Conservation (phyloP, 2,113 vertebrate genomes). For the Hiodon tergisus region DNA sequence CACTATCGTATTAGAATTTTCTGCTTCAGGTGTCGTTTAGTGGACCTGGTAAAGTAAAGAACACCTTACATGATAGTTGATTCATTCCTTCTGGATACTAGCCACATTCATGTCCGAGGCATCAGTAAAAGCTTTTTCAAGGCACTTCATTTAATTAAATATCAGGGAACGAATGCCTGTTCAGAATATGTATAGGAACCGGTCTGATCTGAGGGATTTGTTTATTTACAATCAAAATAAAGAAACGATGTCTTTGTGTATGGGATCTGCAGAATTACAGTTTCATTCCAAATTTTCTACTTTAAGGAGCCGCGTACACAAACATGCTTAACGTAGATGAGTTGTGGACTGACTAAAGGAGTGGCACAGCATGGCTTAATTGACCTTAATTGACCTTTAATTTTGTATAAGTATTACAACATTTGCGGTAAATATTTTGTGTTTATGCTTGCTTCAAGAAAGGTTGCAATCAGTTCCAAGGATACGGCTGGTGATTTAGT, state of each 20-base stretch:
- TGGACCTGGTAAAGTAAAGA: neutral
- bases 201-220: neutral
- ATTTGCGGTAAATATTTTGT: conserved; percentile 14
- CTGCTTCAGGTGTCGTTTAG: neutral
- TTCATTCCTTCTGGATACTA: neutral
- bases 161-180: neutral
- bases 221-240: neutral
- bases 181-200: neutral
- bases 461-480: neutral
- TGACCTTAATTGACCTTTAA: neutral
- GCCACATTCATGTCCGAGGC: neutral
- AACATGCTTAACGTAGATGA: neutral
- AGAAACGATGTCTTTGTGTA: neutral
- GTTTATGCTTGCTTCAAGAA: no score
- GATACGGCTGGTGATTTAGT: neutral
- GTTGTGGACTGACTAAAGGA: neutral
- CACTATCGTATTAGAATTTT: neutral
- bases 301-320: neutral
- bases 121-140: neutral
- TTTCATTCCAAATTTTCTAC: neutral
- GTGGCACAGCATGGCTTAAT: neutral
- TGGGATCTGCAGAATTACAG: neutral
- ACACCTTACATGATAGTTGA: neutral
- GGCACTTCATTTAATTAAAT: neutral
- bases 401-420: conserved; percentile 3